Base-by-base conservation (phyloP, 2,888 invertebrate species). In the Loripinus fragilis region DNA sequence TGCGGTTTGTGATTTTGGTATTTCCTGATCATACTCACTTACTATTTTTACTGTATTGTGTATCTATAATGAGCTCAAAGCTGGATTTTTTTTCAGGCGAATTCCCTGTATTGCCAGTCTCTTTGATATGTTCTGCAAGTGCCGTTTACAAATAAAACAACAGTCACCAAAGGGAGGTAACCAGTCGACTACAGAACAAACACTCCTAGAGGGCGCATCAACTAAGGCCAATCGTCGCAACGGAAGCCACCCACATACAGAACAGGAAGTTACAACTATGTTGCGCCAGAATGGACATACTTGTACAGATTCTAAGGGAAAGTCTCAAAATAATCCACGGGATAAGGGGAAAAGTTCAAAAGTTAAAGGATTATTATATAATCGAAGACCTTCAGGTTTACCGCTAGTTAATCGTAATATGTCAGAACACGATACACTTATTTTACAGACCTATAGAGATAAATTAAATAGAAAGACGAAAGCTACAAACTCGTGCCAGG, bases 361-460 rank as follows among this genome's bases (percentile, higher is more conserved):
- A 2, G 25, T 28, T 10, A 74, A 72, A 52, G 60, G 52, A 17
- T 25, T 73, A n/a, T 25, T 73, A n/a, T 75, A 73, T 15, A 52
- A 76, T 2, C 69, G 88, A 28, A 74, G 88, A n/a, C 85, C 87
- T 0, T 88, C 88, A 0, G 88, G 88, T 7, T 70, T 88, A 28
- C 88, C 88, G 0, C 70, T 84, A 8, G 85, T 86, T 12, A 82
- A 85, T 41, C 78, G 83, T 52, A 79, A 76, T n/a, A 78, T 88
- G 50, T 86, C 86, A 1, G 64, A 71, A 33, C 81, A 80, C 28
- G 87, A 87, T n/a, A 78, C 78, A 28, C 71, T 86, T 28, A 60
- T 87, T 17, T 67, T 86, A 55, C 80, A 82, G 70, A 83, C 78
- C 5, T 83, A 80, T 17, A 60, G 78, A 52, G 25, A 67, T 8